Evolutionary conservation across 1,140 invertebrate genomes (phyloP).

Genomic region (Temnothorax longispinosus): DNA sequence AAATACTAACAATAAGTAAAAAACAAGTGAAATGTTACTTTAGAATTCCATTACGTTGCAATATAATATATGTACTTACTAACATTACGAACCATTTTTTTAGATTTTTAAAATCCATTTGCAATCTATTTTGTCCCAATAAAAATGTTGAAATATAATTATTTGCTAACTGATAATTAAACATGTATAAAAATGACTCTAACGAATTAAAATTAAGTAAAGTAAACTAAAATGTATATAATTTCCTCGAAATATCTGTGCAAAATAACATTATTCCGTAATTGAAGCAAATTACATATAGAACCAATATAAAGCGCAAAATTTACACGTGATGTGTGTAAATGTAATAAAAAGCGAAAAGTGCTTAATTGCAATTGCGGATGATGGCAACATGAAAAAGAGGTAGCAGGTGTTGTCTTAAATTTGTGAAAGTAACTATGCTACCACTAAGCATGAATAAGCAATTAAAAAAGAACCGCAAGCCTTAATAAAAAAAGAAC

Average conservation of each 20-base stretch:
- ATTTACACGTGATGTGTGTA: neutral
- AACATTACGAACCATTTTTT: neutral
- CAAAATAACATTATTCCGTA: neutral
- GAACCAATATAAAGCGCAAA: neutral
- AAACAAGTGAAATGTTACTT: neutral
- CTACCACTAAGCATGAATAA: constrained; percentile 39
- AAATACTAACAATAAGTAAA: neutral
- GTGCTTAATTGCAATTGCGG: constrained; percentile 33
- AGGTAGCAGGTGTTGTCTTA: constrained; percentile 45
- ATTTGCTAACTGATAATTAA: neutral
- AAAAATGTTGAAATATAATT: neutral
- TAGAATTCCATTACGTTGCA: neutral
- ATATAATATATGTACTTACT: neutral
- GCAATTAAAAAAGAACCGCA: constrained; percentile 50
- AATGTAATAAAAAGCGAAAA: constrained; percentile 4
- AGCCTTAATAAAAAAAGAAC: constrained; percentile 36
- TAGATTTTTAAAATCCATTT: neutral
- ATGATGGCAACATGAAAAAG: neutral
- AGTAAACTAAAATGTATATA: neutral
- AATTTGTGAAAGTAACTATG: constrained; percentile 43
- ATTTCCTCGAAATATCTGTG: neutral
- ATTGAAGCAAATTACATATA: neutral
- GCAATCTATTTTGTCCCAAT: neutral
- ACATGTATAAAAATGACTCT: neutral
- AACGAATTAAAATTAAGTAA: neutral